Conservation (phyloP, 2,113 vertebrate species). For the Mungos mungo region DNA sequence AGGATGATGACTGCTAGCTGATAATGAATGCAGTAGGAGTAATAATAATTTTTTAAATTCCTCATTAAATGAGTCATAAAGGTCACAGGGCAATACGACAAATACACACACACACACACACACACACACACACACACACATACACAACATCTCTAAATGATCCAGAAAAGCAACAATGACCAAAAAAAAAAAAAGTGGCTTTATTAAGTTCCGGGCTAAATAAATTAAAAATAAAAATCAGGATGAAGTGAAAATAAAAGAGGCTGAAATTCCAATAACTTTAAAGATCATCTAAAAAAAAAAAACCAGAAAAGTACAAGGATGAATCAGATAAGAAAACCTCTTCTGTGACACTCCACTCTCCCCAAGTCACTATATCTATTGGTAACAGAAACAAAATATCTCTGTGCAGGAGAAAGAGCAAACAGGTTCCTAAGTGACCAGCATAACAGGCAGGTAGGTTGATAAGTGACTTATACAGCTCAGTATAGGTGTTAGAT, state of each 20-base stretch:
- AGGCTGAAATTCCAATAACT: not conserved
- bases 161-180: not conserved
- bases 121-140: not conserved
- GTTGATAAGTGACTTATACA: constrained; percentile 62
- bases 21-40: constrained; percentile 74
- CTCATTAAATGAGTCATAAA: constrained; percentile 51
- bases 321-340: not conserved
- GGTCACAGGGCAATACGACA: not conserved
- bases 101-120: not conserved
- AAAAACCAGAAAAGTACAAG: not conserved
- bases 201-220: constrained; percentile 39
- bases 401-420: constrained; percentile 51
- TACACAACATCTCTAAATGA: not conserved
- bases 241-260: not conserved
- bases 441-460: constrained; percentile 48
- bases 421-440: constrained; percentile 51
- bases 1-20: constrained; percentile 70
- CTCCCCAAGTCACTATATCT: not conserved
- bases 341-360: not conserved
- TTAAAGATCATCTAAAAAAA: not conserved
- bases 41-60: constrained; percentile 49
- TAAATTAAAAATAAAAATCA: constrained; percentile 49
- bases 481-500: constrained; percentile 57
- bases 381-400: constrained; percentile 17
- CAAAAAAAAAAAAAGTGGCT: constrained; percentile 41